Conservation (phyloP, 1,140 invertebrate genomes). For the Rhyzopertha dominica region DNA sequence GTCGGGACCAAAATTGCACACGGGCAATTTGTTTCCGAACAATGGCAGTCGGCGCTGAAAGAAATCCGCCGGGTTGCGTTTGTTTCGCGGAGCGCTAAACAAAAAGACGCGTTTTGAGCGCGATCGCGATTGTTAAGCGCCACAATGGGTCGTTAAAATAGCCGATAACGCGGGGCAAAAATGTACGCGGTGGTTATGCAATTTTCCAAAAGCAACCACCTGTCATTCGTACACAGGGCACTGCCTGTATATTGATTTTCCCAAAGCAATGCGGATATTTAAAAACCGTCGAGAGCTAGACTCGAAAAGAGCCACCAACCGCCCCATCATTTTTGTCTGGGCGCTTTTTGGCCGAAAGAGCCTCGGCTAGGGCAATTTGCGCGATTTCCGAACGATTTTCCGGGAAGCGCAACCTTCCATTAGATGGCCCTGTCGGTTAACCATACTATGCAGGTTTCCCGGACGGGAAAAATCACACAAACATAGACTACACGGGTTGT, state of each 20-base stretch:
- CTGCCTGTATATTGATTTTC: constrained; percentile 46
- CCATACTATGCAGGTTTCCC: constrained; percentile 11
- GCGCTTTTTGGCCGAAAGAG: background rate
- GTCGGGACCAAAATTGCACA: too few species aligned
- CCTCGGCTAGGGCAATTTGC: too few species aligned
- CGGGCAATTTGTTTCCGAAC: too few species aligned
- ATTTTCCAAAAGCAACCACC: constrained; percentile 38
- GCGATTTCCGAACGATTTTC: constrained; percentile 15
- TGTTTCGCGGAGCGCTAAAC: too few species aligned
- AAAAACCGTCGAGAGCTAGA: constrained; percentile 21
- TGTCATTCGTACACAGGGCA: constrained; percentile 40
- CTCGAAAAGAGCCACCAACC: background rate
- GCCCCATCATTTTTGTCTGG: constrained; percentile 3
- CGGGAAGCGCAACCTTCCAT: constrained; percentile 5
- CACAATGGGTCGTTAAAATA: constrained; percentile 15
- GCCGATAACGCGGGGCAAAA: constrained; percentile 7
- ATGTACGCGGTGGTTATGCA: constrained; percentile 8
- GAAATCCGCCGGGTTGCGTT: too few species aligned
- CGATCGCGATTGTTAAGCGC: constrained; percentile 10
- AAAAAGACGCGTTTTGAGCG: too few species aligned
- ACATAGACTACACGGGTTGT: constrained; percentile 23
- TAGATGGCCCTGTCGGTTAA: constrained; percentile 15
- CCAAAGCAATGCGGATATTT: constrained; percentile 45
- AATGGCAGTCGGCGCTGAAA: too few species aligned
- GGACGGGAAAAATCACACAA: constrained; percentile 12